Conservation (phyloP, 64 coral and sea anemone genomes). For the Montipora sp. region DNA sequence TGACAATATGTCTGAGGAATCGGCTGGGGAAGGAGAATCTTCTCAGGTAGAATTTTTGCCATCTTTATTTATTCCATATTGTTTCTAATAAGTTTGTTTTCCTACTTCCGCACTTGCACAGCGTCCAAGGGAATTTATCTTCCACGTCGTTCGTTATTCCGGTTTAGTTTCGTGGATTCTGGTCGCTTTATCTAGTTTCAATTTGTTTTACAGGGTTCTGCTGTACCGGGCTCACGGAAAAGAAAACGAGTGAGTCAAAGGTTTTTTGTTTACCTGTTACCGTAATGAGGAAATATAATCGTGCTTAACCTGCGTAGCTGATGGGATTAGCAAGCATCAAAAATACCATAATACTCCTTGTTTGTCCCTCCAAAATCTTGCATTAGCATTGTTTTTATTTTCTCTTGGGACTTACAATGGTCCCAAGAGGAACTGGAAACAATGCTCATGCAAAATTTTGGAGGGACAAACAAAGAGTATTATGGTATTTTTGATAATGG, state of each 20-base stretch:
- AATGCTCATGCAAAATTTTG: too few relatives aligned
- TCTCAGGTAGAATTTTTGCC: conserved; percentile 3
- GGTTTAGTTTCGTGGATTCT: neutral
- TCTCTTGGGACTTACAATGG: too few relatives aligned
- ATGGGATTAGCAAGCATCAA: too few relatives aligned
- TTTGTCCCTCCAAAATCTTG: too few relatives aligned
- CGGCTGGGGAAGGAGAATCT: conserved; percentile 37
- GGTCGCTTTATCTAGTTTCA: neutral
- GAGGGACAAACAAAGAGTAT: too few relatives aligned
- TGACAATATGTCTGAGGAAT: conserved; percentile 55
- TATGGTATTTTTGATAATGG: too few relatives aligned
- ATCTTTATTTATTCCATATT: neutral
- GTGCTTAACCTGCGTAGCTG: too few relatives aligned
- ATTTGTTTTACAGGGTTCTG: conserved; percentile 8
- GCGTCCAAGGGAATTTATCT: neutral
- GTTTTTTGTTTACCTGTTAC: neutral
- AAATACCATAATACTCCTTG: too few relatives aligned
- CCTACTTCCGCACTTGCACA: neutral
- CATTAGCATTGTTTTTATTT: too few relatives aligned
- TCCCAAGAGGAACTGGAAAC: too few relatives aligned
- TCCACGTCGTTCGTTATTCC: neutral
- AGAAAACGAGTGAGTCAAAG: conserved; percentile 32
- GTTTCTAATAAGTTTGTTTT: neutral
- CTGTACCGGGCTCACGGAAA: conserved; percentile 26
- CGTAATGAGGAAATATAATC: too few relatives aligned